Base-by-base conservation (phyloP, 1,140 invertebrate genomes). In the Tribolium castaneum region DNA sequence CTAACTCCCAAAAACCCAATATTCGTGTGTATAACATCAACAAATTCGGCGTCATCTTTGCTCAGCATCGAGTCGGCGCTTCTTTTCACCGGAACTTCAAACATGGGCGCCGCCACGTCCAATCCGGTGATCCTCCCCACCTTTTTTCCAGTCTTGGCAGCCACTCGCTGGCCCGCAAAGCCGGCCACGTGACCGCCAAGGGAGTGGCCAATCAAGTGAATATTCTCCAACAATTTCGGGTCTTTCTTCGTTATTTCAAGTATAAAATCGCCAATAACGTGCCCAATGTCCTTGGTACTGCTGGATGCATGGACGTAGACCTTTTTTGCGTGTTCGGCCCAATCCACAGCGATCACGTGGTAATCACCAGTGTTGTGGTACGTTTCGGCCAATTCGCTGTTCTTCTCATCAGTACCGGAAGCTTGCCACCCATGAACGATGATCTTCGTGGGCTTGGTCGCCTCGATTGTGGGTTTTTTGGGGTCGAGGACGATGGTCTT, bases 11-110 rank as follows among this genome's bases (percentile, higher is more conserved):
- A 14, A 30, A 92, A 85, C 0, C 94, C 94, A 0, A 93, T 95
- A 13, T 97, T 95, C 0, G 96, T 96, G 84, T 98, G 97, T 73
- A 98, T 94, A 5, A 96, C 92, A 85, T 98, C 97, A 2, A 98
- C 96, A 84, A 97, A 97, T 4, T 89, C 82, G 0, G 97, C 97
- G 85, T 97, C 96, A 0, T 88, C 88, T 1, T 13, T 52, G 3
- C 80, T 81, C 13, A 89, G 80, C 30, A 25, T 66, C 2, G 12
- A 13, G n/a, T 66, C 25, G 3, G 30, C 5, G 7, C 59, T 16
- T n/a, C 30, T 66, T 14, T 35, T 66, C n/a, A n/a, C n/a, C 12
- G 59, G 59, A 34, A 77, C 78, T 54, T 83, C 81, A 52, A 83
- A 84, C n/a, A 82, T 22, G n/a, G 84, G 84, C 0, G 90, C 89